Percentiles rank a stretch among this genome's conserved stretches.
These are phyloP conservation scores for Climacteris rufus DNA, from an alignment of 2,113 vertebrate genomes.

Conservation along the genomic window DNA sequence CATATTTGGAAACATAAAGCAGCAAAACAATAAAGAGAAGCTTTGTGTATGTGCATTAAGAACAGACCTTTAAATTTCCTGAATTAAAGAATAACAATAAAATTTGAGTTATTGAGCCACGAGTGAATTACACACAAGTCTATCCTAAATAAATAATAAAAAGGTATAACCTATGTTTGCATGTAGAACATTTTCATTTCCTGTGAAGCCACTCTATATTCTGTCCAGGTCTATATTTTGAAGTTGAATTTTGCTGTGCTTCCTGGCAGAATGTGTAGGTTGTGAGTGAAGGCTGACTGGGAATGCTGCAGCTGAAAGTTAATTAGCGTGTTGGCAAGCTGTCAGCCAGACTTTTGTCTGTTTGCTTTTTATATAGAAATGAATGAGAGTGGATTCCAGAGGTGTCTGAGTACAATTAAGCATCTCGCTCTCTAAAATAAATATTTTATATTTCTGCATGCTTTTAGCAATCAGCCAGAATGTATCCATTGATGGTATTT, in stretches of 20 bases:
- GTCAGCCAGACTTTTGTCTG: conserved; percentile 62
- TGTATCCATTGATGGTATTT: conserved; percentile 29
- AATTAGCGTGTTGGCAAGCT: conserved; percentile 69
- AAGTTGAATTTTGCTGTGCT: conserved; percentile 16
- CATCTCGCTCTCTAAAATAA: conserved; percentile 58
- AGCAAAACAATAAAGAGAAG: neutral
- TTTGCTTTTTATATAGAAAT: conserved; percentile 55
- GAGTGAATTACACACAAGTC: neutral
- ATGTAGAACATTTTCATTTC: neutral
- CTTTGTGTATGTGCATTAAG: neutral
- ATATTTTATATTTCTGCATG: conserved; percentile 47
- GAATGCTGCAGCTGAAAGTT: conserved; percentile 61
- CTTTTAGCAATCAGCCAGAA: conserved; percentile 54
- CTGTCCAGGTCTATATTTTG: conserved; percentile 15
- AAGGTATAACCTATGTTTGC: neutral
- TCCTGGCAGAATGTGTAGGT: conserved; percentile 36
- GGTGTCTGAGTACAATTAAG: conserved; percentile 63
- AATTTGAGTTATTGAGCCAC: neutral
- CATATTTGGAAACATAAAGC: neutral
- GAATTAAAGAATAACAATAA: neutral
- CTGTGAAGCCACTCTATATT: neutral
- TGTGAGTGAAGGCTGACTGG: conserved; percentile 33
- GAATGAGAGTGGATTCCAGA: conserved; percentile 66
- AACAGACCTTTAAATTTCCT: neutral
- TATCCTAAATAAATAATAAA: neutral